phyloP scores from a whole-genome alignment of 2,113 vertebrate species.

The Varanus komodoensis region DNA sequence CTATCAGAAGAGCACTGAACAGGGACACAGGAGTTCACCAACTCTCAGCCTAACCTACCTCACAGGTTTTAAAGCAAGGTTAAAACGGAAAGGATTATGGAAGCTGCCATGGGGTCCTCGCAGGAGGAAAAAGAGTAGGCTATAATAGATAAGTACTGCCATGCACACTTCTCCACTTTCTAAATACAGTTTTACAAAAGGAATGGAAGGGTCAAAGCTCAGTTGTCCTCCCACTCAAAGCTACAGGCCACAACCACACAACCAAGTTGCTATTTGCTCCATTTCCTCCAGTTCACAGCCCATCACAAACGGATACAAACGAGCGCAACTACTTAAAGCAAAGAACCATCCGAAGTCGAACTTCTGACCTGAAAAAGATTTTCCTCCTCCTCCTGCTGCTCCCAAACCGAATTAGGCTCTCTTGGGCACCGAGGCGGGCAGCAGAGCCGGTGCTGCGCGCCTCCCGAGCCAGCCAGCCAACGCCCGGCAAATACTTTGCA shows the following conservation, averaged over 20 bases:
- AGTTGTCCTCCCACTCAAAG: background rate
- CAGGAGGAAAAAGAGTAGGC: no score
- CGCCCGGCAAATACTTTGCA: background rate
- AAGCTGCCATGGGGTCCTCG: no score
- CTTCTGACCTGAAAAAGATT: background rate
- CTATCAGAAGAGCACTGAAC: no score
- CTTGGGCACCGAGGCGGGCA: background rate
- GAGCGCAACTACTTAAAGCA: background rate
- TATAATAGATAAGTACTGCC: background rate
- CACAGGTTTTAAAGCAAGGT: no score
- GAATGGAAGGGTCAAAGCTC: background rate
- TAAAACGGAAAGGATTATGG: no score
- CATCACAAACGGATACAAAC: background rate
- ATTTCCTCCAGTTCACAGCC: background rate
- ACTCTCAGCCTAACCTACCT: no score
- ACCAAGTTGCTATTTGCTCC: background rate
- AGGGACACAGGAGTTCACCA: no score
- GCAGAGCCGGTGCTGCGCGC: background rate
- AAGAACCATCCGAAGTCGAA: no score
- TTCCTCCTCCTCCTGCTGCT: no score
- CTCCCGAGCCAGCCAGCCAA: background rate
- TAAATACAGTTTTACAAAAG: background rate
- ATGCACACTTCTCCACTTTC: background rate
- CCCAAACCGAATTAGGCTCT: background rate
- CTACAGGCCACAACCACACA: background rate